Evolutionary conservation across 2,888 invertebrate species (phyloP), one percentile per base, ranked within the genome.

Genomic region (Ommatoiulus sabulosus): DNA sequence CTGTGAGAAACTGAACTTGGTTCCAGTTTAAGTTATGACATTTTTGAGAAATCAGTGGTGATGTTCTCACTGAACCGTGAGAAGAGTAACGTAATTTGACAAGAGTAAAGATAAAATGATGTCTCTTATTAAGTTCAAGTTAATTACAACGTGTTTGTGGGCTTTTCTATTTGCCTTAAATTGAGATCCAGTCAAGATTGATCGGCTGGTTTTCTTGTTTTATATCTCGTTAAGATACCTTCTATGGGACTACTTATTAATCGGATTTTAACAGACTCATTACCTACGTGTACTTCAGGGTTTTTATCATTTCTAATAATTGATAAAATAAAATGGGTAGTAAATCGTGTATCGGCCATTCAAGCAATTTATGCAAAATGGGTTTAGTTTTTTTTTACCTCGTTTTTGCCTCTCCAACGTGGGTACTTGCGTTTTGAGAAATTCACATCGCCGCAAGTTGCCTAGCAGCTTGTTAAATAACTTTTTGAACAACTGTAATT

Each of bases 21-120:
- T 35, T 35, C 35, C 72, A 24, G 20, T 35, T 35, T 10, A 35
- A 8, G 80, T 80, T 80, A 80, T 80, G 80, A 12, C 80, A 80
- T 80, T 80, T 80, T 80, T 80, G 80, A 35, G 80, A 12, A 80
- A 35, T 80, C 80, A 80, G 80, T 80, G 35, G 35, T 80, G 80
- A 35, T 80, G 80, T 80, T 80, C 80, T 80, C 80, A 80, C 80
- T 80, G 80, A 80, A 80, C 80, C 80, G 80, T 80, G 80, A 80
- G 80, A 80, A 80, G 80, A 35, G 80, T 35, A 35, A 80, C 24
- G 80, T 80, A 80, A 80, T 35, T 72, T 80, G 24, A 80, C 80
- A 80, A 8, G 35, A 80, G 24, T 80, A 80, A 24, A 80, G 80
- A 80, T 80, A 80, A 80, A 35, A 35, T 10, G 80, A 80, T 80